Percentiles rank a stretch among this genome's conserved stretches.
These are phyloP conservation scores for Antheraea pernyi DNA, from an alignment of 1,140 invertebrate species.

Conservation along the genomic window DNA sequence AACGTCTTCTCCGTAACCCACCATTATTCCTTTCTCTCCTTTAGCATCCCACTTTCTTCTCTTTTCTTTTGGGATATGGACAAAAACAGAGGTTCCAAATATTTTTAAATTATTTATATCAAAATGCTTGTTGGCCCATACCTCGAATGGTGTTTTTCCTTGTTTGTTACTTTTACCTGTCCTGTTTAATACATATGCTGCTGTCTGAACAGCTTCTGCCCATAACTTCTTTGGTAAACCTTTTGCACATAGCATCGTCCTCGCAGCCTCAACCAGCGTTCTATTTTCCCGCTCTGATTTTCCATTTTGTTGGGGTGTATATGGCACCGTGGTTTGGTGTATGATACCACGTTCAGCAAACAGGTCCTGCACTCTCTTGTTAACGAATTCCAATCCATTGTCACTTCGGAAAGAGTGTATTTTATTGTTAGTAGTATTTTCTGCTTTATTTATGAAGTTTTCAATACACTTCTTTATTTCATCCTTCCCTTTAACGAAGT, in stretches of 20 bases:
- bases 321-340: conserved; percentile 56
- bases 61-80: conserved; percentile 56
- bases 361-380: conserved; percentile 46
- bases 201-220: conserved; percentile 61
- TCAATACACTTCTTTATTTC: conserved; percentile 49
- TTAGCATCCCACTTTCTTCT: conserved; percentile 60
- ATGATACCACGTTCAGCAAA: conserved; percentile 41
- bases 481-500: conserved; percentile 64
- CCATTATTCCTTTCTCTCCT: conserved; percentile 45
- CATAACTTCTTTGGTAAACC: conserved; percentile 47
- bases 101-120: conserved; percentile 24
- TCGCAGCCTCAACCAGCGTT: conserved; percentile 66
- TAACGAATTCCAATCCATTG: conserved; percentile 67
- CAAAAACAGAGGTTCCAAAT: conserved; percentile 50
- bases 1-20: conserved; percentile 53
- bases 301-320: conserved; percentile 77
- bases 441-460: conserved; percentile 55
- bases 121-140: conserved; percentile 37
- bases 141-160: conserved; percentile 53
- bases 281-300: conserved; percentile 64
- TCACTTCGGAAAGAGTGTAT: conserved; percentile 72
- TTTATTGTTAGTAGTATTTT: conserved; percentile 44
- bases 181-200: conserved; percentile 57
- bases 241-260: conserved; percentile 37
- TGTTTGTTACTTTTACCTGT: conserved; percentile 46